These are phyloP conservation scores for Lycaon pictus DNA, from an alignment of 2,113 vertebrate species.

Conservation along the genomic window DNA sequence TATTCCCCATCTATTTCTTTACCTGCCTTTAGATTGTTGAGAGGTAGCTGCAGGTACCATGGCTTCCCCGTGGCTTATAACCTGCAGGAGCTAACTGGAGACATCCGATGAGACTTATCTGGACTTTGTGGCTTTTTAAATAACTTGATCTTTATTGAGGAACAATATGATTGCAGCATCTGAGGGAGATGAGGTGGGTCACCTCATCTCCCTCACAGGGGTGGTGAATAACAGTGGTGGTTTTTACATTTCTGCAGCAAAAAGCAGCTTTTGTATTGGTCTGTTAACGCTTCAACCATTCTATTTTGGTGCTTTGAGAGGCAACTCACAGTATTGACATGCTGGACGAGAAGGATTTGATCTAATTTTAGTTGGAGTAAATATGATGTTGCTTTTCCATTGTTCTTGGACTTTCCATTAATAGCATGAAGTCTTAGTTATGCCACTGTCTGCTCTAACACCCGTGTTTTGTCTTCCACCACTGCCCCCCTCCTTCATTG, in stretches of 20 bases:
- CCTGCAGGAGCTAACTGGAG: neutral
- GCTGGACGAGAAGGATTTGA: constrained; percentile 3
- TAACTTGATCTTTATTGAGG: neutral
- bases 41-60: neutral
- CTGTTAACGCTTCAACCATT: neutral
- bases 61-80: neutral
- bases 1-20: neutral
- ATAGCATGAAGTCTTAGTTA: neutral
- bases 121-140: neutral
- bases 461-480: neutral
- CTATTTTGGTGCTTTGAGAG: constrained; percentile 39
- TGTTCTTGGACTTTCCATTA: neutral
- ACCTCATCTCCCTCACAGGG: too few species aligned
- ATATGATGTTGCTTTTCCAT: neutral
- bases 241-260: constrained; percentile 63
- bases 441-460: constrained; percentile 8
- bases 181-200: neutral
- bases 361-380: constrained; percentile 59
- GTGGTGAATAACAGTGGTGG: neutral
- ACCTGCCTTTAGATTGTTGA: neutral
- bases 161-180: neutral
- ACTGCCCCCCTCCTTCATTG: neutral
- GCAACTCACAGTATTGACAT: constrained; percentile 18
- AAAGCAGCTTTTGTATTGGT: neutral
- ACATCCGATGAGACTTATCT: neutral